Base-by-base conservation (phyloP, 2,888 invertebrate species). In the Nasonovia ribisnigri region DNA sequence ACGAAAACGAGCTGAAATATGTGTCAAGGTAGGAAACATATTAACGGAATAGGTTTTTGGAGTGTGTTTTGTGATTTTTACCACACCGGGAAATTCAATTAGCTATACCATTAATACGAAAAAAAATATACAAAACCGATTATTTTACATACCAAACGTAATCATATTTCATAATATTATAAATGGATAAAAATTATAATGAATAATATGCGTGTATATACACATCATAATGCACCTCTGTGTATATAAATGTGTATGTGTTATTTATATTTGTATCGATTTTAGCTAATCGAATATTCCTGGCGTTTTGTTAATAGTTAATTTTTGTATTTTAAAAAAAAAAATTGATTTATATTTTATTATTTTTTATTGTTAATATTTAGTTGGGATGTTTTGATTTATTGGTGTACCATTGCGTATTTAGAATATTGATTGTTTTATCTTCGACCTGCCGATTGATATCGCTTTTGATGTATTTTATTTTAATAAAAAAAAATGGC, bases 1-100 rank as follows among this genome's bases (percentile, higher is more conserved):
- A 93, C 84, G 93, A 93, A 93, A 93, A 93, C 93, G 93, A 93
- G 93, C 93, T 93, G 93, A 93, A 93, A 93, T 93, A 93, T 93
- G 93, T 93, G 93, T 93, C 93, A 93, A 93, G 93, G 93, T 93
- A 93, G 93, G 93, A 93, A 90, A 84, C 46, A 88, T 84, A 93
- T 93, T 86, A 88, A 90, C 42, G 93, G 90, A 93, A 90, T 90
- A 90, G 93, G 90, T 93, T 93, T 90, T 93, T 93, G 89, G 42
- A 90, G 93, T 93, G 93, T 93, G 93, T 86, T 92, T 93, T 93
- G 90, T 93, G 93, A 93, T 90, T 90, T 88, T 92, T 51, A 57
- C 57, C 46, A 84, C 84, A 60, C 90, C 86, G 90, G 93, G 90
- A 93, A 87, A 90, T 90, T 90, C 93, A 90, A 86, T 93, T 90